A percentile compares a stretch with the other conserved stretches of the same genome.
Evolutionary conservation across 2,888 invertebrate species (phyloP).

Genomic region (Drosophila kokeensis): DNA sequence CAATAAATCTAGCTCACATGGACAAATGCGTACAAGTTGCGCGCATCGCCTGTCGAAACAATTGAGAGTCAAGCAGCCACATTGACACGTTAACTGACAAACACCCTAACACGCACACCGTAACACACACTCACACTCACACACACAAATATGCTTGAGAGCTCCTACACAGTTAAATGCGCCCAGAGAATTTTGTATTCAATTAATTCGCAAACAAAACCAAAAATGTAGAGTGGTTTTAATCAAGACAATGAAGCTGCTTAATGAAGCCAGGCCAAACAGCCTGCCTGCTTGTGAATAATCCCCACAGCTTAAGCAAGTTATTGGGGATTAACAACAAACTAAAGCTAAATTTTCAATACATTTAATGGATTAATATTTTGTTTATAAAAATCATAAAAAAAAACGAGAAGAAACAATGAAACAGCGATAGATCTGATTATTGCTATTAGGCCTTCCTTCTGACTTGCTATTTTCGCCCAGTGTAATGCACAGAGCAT

Average conservation of each 20-base stretch:
- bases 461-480: slow-evolving; percentile 6
- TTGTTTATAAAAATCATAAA: not conserved
- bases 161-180: slow-evolving; percentile 14
- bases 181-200: slow-evolving; percentile 20
- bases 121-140: slow-evolving; percentile 8
- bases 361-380: not conserved
- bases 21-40: slow-evolving; percentile 65
- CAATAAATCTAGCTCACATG: slow-evolving; percentile 65
- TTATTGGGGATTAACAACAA: not conserved
- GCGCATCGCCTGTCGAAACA: slow-evolving; percentile 51
- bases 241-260: not conserved
- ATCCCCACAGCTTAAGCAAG: not conserved
- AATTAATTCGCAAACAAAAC: not conserved
- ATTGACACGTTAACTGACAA: slow-evolving; percentile 72
- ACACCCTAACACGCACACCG: slow-evolving; percentile 16
- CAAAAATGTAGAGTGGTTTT: not conserved
- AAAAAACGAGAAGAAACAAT: not conserved
- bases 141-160: not conserved
- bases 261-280: not conserved
- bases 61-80: slow-evolving; percentile 75
- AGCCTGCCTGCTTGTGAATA: not conserved
- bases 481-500: slow-evolving; percentile 29
- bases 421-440: not conserved
- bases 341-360: not conserved
- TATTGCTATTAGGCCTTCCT: not conserved